Base-by-base conservation (phyloP, 2,113 vertebrate genomes). In the Cyprinus carpio region DNA sequence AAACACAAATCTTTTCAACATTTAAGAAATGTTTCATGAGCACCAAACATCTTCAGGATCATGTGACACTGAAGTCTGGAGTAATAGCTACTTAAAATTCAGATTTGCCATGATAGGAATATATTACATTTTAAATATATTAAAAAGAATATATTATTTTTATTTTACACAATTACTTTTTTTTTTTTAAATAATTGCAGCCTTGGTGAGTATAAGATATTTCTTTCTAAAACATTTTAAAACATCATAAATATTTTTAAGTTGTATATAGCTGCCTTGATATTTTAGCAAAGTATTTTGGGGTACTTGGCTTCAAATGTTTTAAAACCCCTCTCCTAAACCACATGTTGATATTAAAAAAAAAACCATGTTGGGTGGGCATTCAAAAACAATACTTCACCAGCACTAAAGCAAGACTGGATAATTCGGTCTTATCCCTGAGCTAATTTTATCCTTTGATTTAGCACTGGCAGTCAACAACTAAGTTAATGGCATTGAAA, bases 401-500 rank as follows among this genome's bases (percentile, higher is more conserved):
- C 60, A n/a, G 76, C 77, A 86, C 46, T 75, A 77, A 84, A 88
- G 86, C 64, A 85, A 83, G 85, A 76, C 65, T 46, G 92, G 93
- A 93, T 95, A 94, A 95, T 86, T 81, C 82, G 46, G 51, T 71
- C 83, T 94, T 90, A 95, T 92, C 85, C 90, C 87, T 83, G 85
- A 25, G 89, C 93, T 94, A 94, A 93, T 93, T 93, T 91, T 92
- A 94, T 92, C 91, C 83, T 90, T 91, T 89, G 86, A 88, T 89
- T 90, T 88, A 90, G 62, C 86, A 65, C 82, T 82, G 64, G 15
- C 49, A 85, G 86, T 89, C 81, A 89, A 89, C 75, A 89, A 60
- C 81, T 16, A 72, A 90, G 67, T 80, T 84, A 9, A 83, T 75
- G 37, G 77, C 58, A 6, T 15, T 67, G n/a, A 75, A 34, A 11